These are phyloP conservation scores for Melipona bicolor DNA, from an alignment of 2,888 invertebrate genomes.

Conservation along the genomic window DNA sequence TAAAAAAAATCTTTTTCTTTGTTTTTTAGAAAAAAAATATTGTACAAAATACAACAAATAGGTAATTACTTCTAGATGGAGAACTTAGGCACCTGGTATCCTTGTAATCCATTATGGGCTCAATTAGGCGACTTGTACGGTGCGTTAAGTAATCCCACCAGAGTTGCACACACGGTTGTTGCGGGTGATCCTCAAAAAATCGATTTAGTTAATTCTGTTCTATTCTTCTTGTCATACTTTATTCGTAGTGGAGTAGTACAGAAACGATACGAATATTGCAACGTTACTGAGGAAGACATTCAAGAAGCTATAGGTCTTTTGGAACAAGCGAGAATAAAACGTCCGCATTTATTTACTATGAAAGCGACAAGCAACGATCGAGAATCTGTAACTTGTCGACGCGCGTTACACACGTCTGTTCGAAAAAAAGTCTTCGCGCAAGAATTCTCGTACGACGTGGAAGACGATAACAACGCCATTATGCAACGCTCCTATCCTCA, in stretches of 20 bases:
- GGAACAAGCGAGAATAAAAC: constrained; percentile 71
- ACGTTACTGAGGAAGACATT: constrained; percentile 75
- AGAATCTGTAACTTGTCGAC: constrained; percentile 29
- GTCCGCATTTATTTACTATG: constrained; percentile 61
- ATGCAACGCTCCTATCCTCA: constrained; percentile 33
- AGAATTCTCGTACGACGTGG: constrained; percentile 10
- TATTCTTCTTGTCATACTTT: constrained; percentile 94
- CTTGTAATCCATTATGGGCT: constrained; percentile 96
- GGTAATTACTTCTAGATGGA: constrained; percentile 77
- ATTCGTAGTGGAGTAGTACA: constrained; percentile 85
- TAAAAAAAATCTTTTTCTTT: constrained; percentile 57
- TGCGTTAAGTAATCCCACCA: constrained; percentile 91
- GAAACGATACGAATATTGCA: constrained; percentile 75
- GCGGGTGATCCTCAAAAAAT: constrained; percentile 88
- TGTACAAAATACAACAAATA: background rate
- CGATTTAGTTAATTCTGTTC: constrained; percentile 89
- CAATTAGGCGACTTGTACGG: constrained; percentile 95
- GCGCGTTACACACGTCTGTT: constrained; percentile 28
- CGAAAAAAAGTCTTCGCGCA: constrained; percentile 41
- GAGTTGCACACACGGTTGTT: constrained; percentile 92
- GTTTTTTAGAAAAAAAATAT: background rate
- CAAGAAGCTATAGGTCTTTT: constrained; percentile 75
- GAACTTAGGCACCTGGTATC: constrained; percentile 87
- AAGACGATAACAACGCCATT: constrained; percentile 16
- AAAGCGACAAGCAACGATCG: constrained; percentile 48